A percentile compares a stretch with the other conserved stretches of the same genome.
Evolutionary conservation across 2,888 invertebrate species (phyloP).

Genomic region (Watsonalla binaria): DNA sequence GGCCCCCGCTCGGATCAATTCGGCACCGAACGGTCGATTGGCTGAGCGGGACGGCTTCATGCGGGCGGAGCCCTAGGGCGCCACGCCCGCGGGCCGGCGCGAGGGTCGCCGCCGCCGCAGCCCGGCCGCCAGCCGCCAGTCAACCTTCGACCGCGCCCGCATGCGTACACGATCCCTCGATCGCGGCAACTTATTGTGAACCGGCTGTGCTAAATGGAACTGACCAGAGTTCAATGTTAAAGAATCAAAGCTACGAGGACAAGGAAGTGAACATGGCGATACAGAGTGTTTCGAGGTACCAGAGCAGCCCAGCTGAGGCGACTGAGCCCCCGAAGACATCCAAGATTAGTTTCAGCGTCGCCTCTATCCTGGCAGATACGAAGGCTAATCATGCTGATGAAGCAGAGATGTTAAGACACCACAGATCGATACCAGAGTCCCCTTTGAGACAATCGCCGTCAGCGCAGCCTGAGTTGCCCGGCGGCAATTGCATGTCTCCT

Average conservation of each 20-base stretch:
- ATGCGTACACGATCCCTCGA: slow-evolving; percentile 72
- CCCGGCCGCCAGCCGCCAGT: slow-evolving; percentile 67
- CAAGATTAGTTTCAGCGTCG: slow-evolving; percentile 91
- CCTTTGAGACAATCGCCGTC: slow-evolving; percentile 68
- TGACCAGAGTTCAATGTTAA: slow-evolving; percentile 80
- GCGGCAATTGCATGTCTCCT: slow-evolving; percentile 58
- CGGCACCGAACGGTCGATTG: slow-evolving; percentile 67
- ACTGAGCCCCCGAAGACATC: slow-evolving; percentile 81
- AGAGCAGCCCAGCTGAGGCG: slow-evolving; percentile 81
- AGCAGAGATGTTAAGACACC: slow-evolving; percentile 72
- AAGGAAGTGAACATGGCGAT: slow-evolving; percentile 83
- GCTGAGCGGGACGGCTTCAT: slow-evolving; percentile 58
- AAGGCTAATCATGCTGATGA: slow-evolving; percentile 78
- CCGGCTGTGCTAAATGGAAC: slow-evolving; percentile 72
- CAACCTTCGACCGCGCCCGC: slow-evolving; percentile 72
- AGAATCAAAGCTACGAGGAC: slow-evolving; percentile 76
- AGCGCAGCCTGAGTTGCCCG: slow-evolving; percentile 69
- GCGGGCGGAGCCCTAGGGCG: slow-evolving; percentile 20
- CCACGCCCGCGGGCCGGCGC: slow-evolving; percentile 36
- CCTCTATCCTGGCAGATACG: slow-evolving; percentile 91
- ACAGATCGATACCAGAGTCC: slow-evolving; percentile 71
- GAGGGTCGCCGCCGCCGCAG: slow-evolving; percentile 40
- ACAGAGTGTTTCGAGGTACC: slow-evolving; percentile 82
- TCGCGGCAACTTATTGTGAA: slow-evolving; percentile 51
- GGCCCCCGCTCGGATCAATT: slow-evolving; percentile 71